Conservation (phyloP, 2,113 vertebrate genomes). For the Mustela lutreola region DNA sequence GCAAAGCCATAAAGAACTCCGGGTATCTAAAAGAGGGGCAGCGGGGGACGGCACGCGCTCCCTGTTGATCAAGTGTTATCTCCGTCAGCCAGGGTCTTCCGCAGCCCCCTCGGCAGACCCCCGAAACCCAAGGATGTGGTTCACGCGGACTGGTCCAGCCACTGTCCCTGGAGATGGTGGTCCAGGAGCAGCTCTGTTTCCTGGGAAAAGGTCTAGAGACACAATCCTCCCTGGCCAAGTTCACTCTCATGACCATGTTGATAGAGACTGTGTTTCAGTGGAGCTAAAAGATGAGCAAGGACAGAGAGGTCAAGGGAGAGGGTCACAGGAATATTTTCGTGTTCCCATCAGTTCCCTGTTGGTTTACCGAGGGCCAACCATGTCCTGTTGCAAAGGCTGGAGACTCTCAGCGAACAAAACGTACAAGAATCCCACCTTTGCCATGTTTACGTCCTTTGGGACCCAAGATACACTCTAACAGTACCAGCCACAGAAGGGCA, state of each 20-base stretch:
- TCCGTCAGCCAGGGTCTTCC: neutral
- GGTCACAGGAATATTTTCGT: accelerated
- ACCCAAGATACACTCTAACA: neutral
- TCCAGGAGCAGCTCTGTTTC: neutral
- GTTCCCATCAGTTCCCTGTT: neutral
- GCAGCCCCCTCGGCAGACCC: accelerated
- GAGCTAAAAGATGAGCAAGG: neutral
- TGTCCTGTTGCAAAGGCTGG: accelerated
- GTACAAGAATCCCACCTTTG: accelerated
- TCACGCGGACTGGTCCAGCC: accelerated
- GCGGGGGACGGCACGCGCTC: neutral
- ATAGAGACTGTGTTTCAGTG: neutral
- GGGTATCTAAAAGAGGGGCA: neutral
- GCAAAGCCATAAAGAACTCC: slow-evolving; percentile 83
- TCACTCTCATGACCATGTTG: accelerated
- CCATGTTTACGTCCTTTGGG: accelerated
- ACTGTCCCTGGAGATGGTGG: accelerated
- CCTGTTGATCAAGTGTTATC: neutral
- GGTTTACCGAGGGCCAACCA: neutral
- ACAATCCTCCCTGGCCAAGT: accelerated
- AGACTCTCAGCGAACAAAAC: accelerated
- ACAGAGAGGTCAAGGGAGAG: accelerated
- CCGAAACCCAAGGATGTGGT: accelerated
- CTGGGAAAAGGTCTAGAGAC: neutral
- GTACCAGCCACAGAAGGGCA: neutral